Percentiles rank a stretch among this genome's conserved stretches.
Conservation (phyloP, 2,888 invertebrate genomes). For the Hypsopygia costalis region DNA sequence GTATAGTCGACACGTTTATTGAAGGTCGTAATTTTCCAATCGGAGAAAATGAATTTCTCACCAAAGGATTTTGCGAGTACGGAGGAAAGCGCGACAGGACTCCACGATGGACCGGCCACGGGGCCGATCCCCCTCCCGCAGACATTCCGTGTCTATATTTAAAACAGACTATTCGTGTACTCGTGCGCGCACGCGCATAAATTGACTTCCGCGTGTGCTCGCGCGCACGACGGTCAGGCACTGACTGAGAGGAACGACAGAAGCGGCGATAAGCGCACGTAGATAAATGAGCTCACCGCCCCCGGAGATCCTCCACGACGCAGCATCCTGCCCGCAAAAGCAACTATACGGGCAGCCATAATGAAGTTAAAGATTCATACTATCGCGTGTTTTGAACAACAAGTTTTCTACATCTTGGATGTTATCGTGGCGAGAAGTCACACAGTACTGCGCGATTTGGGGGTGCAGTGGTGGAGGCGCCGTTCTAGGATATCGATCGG, state of each 20-base stretch:
- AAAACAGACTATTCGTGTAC: conserved; percentile 76
- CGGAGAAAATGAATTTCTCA: conserved; percentile 56
- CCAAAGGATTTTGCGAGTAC: conserved; percentile 64
- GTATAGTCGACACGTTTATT: conserved; percentile 55
- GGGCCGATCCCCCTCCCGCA: conserved; percentile 82
- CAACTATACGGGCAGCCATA: conserved; percentile 61
- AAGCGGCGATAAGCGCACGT: conserved; percentile 62
- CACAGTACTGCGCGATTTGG: conserved; percentile 59
- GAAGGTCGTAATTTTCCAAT: conserved; percentile 48
- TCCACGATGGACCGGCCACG: conserved; percentile 87
- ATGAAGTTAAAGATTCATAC: conserved; percentile 24
- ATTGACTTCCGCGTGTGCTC: conserved; percentile 76
- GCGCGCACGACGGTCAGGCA: conserved; percentile 72
- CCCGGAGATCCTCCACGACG: conserved; percentile 71
- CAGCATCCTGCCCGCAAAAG: conserved; percentile 69
- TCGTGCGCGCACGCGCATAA: conserved; percentile 71
- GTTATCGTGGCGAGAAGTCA: conserved; percentile 62
- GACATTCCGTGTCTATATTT: conserved; percentile 77
- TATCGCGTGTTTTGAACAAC: conserved; percentile 24
- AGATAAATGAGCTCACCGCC: conserved; percentile 76
- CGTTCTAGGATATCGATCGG: conserved; percentile 67
- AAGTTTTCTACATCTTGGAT: conserved; percentile 35
- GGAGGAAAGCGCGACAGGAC: conserved; percentile 71
- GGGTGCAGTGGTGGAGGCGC: conserved; percentile 41
- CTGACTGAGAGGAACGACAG: conserved; percentile 66